phyloP scores from a whole-genome alignment of 2,888 invertebrate genomes.

The Limnephilus marmoratus region DNA sequence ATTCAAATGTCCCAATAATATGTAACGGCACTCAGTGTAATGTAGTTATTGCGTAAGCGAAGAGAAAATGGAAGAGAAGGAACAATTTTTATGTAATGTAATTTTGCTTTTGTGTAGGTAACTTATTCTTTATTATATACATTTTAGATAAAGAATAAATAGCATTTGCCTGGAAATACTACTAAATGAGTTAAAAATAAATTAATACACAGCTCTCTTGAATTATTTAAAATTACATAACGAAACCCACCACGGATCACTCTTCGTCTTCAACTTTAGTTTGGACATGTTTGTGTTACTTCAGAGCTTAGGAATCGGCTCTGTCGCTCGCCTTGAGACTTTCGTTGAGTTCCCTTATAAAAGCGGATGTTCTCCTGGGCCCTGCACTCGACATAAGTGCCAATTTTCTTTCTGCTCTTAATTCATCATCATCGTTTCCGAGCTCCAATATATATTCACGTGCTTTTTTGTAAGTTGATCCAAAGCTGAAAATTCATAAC shows the following conservation, averaged over 20 bases:
- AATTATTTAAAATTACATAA: constrained; percentile 28
- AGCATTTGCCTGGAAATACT: not conserved
- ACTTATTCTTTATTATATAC: constrained; percentile 5
- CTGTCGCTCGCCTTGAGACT: not conserved
- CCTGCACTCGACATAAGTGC: not conserved
- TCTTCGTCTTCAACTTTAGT: constrained; percentile 36
- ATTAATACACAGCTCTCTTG: not conserved
- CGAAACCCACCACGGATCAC: constrained; percentile 36
- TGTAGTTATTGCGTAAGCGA: too few species aligned
- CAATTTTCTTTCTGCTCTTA: not conserved
- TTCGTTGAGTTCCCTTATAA: not conserved
- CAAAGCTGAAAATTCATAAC: constrained; percentile 20
- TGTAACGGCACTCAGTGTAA: too few species aligned
- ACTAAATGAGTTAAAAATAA: not conserved
- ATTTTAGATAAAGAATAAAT: not conserved
- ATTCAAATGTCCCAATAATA: too few species aligned
- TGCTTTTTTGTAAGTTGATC: not conserved
- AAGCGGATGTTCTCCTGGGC: not conserved
- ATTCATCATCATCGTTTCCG: not conserved
- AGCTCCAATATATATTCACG: not conserved
- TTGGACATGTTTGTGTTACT: constrained; percentile 37
- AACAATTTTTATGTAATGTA: not conserved
- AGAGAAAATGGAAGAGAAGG: too few species aligned
- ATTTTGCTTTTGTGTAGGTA: not conserved
- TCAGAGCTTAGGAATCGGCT: not conserved